phyloP scores from a whole-genome alignment of 2,113 vertebrate species.

The Aegypius monachus region DNA sequence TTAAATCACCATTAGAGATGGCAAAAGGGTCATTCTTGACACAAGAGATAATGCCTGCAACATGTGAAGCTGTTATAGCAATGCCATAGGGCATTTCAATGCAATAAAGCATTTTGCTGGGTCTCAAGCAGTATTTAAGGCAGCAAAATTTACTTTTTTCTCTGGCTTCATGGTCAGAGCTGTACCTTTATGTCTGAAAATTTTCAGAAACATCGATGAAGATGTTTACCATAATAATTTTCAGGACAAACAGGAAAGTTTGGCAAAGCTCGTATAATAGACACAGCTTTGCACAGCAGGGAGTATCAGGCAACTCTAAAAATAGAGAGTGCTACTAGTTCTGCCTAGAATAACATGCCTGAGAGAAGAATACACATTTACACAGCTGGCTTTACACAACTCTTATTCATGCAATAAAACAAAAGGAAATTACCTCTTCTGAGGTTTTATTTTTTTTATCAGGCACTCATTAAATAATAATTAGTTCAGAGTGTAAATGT shows the following conservation, averaged over 20 bases:
- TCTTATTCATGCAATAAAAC: slow-evolving; percentile 18
- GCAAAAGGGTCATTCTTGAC: background rate
- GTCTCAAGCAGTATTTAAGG: background rate
- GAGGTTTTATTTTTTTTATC: slow-evolving; percentile 12
- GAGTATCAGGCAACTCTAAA: slow-evolving; percentile 33
- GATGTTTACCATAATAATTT: background rate
- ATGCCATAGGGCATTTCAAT: background rate
- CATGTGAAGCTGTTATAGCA: background rate
- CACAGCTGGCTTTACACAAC: slow-evolving; percentile 48
- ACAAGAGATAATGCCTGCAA: background rate
- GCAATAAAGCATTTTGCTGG: background rate
- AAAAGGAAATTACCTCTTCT: slow-evolving; percentile 62
- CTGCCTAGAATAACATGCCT: slow-evolving; percentile 45
- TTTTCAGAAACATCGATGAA: background rate
- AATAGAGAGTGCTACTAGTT: slow-evolving; percentile 8
- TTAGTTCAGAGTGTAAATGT: slow-evolving; percentile 48
- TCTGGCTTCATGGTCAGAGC: background rate
- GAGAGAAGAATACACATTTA: slow-evolving; percentile 57
- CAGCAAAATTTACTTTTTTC: background rate
- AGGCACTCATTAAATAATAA: slow-evolving; percentile 39
- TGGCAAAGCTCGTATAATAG: background rate
- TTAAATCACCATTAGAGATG: background rate
- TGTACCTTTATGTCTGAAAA: background rate
- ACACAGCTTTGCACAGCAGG: background rate
- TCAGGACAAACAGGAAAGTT: background rate